Conservation (phyloP, 2,113 vertebrate species). For the Indri indri region DNA sequence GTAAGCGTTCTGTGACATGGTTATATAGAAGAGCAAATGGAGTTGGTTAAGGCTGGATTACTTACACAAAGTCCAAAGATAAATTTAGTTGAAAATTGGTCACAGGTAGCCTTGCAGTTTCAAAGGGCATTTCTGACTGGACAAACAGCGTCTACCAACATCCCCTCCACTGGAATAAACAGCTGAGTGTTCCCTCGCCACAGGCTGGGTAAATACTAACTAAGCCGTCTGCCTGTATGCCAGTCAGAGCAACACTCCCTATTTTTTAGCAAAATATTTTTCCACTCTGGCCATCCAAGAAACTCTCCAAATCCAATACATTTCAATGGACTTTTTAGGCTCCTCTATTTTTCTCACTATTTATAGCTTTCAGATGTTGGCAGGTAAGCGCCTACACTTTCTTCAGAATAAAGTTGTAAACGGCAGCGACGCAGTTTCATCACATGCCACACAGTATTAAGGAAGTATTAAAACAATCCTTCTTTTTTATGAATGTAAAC, state of each 20-base stretch:
- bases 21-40: conserved; percentile 45
- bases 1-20: conserved; percentile 61
- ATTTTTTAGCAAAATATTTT: conserved; percentile 83
- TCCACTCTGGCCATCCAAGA: conserved; percentile 78
- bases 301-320: conserved; percentile 77
- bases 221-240: conserved; percentile 65
- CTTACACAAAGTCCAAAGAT: conserved; percentile 75
- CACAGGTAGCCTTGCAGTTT: conserved; percentile 74
- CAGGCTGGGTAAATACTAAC: conserved; percentile 78
- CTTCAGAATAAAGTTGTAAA: conserved; percentile 61
- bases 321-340: conserved; percentile 75
- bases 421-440: conserved; percentile 29
- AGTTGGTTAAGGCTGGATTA: conserved; percentile 66
- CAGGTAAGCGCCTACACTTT: conserved; percentile 69
- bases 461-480: conserved; percentile 27
- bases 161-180: conserved; percentile 76
- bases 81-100: conserved; percentile 79
- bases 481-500: conserved; percentile 45
- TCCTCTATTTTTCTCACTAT: conserved; percentile 79
- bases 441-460: neutral
- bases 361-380: conserved; percentile 77
- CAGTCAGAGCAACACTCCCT: conserved; percentile 72
- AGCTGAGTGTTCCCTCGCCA: conserved; percentile 75
- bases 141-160: conserved; percentile 76
- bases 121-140: conserved; percentile 78